phyloP scores from a whole-genome alignment of 1,140 invertebrate species.

The Drosophila subobscura region DNA sequence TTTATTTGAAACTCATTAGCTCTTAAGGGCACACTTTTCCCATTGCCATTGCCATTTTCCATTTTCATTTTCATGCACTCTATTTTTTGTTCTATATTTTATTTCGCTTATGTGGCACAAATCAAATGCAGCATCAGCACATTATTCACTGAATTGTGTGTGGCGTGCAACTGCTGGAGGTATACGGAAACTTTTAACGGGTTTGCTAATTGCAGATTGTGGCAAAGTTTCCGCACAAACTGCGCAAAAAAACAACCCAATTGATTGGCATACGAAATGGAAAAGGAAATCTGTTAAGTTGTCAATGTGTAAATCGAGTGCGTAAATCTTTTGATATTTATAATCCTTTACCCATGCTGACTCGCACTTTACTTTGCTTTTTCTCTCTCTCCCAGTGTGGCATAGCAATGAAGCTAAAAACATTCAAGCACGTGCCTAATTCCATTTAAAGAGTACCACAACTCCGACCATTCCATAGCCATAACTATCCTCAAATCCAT shows the following conservation, averaged over 20 bases:
- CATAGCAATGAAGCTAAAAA: not conserved
- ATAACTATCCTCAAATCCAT: not conserved
- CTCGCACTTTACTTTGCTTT: no score
- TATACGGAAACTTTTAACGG: slow-evolving; percentile 13
- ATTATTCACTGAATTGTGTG: slow-evolving; percentile 42
- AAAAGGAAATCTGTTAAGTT: no score
- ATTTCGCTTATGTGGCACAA: slow-evolving; percentile 26
- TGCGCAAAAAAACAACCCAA: no score
- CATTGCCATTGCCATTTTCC: slow-evolving; percentile 4
- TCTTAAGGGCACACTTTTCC: slow-evolving; percentile 27
- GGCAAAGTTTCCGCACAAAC: no score
- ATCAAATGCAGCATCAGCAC: slow-evolving; percentile 62
- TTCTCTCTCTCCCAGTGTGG: no score
- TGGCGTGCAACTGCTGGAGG: slow-evolving; percentile 4
- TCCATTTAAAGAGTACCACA: slow-evolving; percentile 11
- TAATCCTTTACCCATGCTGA: no score
- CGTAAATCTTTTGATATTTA: no score
- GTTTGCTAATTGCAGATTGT: slow-evolving; percentile 16
- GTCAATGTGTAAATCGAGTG: no score
- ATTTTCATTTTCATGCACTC: slow-evolving; percentile 2
- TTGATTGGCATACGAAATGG: no score
- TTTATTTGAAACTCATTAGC: slow-evolving; percentile 79
- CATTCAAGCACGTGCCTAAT: not conserved
- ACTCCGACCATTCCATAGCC: not conserved
- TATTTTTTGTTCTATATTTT: slow-evolving; percentile 12